Base-by-base conservation (phyloP, 64 coral and sea anemone species). In the Stylophora pistillata region DNA sequence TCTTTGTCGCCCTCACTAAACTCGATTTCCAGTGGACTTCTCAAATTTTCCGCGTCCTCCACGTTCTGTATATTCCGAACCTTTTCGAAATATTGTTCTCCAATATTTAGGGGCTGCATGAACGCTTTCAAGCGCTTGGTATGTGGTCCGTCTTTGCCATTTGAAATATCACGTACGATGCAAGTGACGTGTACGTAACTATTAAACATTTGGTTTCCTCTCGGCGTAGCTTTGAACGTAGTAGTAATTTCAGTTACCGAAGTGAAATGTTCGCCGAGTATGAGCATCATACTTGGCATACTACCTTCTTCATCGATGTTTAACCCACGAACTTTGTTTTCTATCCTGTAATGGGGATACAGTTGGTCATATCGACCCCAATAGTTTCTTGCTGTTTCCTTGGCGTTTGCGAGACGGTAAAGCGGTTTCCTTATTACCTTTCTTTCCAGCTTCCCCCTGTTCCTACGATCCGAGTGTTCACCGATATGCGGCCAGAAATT, bases 291-390 rank as follows among this genome's bases (percentile, higher is more conserved):
- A 73, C 71, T 73, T 21, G 71, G 71, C 30, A 73, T 31, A 13
- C 2, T 33, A 12, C 11, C 28, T 73, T 73, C 29, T 15, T 2
- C 3, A 73, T 31, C 15, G 14, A 33, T 34, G 27, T 16, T 2
- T 55, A 14, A n/a, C 9, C 18, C 1, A 0, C 14, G 4, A n/a
- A 81, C 30, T 81, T 58, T n/a, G 4, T 81, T 2, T 33, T 81
- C 9, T 60, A 81, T 81, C 33, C 4, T 23, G 25, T 29, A 86
- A 34, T 72, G 63, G 56, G 85, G 85, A 54, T 72, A 73, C 16
- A 86, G 84, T n/a, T 86, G 84, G n/a, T 86, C 84, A 69, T 72
- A 86, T 30, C 30, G 53, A 54, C 71, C 75, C 70, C 71, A 87
- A 58, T 74, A 74, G 0, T n/a, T 5, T 72, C 15, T 32, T 15